phyloP scores from a whole-genome alignment of 1,140 invertebrate species.

The Cydia fagiglandana region DNA sequence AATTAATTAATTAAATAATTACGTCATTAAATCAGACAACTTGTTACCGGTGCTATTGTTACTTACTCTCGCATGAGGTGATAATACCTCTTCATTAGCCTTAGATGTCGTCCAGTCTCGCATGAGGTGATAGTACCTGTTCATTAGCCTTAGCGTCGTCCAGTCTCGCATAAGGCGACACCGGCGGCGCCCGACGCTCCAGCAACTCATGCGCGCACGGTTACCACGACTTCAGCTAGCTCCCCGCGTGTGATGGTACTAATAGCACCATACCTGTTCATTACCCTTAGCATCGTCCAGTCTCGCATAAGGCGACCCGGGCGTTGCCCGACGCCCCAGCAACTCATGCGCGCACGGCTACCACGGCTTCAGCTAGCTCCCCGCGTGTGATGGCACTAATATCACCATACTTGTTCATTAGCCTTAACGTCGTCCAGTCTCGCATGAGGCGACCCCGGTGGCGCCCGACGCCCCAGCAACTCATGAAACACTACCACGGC shows the following conservation, averaged over 20 bases:
- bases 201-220: conserved; percentile 82
- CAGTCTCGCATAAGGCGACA: conserved; percentile 81
- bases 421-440: conserved; percentile 86
- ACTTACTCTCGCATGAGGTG: no score
- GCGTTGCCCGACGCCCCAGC: conserved; percentile 87
- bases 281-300: conserved; percentile 87
- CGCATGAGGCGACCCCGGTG: conserved; percentile 84
- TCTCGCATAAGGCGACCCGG: conserved; percentile 83
- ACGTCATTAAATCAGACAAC: no score
- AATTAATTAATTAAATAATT: no score
- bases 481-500: conserved; percentile 96
- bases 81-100: no score
- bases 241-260: conserved; percentile 83
- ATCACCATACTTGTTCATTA: conserved; percentile 83
- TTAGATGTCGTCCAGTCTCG: no score
- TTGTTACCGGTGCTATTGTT: no score
- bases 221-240: conserved; percentile 92
- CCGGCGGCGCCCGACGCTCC: conserved; percentile 67
- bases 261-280: conserved; percentile 91
- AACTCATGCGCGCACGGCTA: conserved; percentile 95
- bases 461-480: conserved; percentile 88
- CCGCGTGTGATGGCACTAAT: conserved; percentile 85
- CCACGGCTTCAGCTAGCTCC: conserved; percentile 84
- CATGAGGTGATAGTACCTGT: no score
- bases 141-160: no score